Conservation (phyloP, 2,113 vertebrate species). For the Rhinogobius similis region DNA sequence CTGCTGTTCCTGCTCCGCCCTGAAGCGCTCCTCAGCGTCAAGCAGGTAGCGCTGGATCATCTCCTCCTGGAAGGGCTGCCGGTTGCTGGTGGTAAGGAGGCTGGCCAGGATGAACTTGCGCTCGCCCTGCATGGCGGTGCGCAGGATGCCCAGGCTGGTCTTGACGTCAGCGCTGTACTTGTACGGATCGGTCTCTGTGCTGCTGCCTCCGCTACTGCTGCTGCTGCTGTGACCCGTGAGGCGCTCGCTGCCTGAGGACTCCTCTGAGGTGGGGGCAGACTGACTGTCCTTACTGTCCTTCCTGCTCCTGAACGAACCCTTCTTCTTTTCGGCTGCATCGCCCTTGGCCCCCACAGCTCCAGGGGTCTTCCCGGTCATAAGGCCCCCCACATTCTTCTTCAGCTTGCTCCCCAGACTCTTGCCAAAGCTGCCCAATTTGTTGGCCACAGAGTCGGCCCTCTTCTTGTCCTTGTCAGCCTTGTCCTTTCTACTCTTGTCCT, state of each 20-base stretch:
- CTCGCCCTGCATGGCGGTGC: constrained; percentile 92
- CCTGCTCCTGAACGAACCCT: constrained; percentile 82
- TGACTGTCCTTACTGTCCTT: constrained; percentile 88
- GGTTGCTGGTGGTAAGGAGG: constrained; percentile 87
- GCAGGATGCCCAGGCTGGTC: constrained; percentile 88
- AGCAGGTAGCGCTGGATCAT: constrained; percentile 94
- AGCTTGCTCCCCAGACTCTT: constrained; percentile 95
- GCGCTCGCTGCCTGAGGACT: constrained; percentile 73
- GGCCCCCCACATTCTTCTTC: constrained; percentile 93
- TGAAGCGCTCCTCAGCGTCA: constrained; percentile 89
- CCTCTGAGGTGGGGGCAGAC: constrained; percentile 76
- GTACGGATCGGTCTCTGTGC: constrained; percentile 67
- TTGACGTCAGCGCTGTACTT: constrained; percentile 90
- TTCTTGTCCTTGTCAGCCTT: constrained; percentile 86
- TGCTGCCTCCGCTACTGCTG: constrained; percentile 58
- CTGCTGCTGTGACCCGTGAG: constrained; percentile 66
- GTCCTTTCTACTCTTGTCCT: constrained; percentile 85
- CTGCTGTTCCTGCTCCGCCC: constrained; percentile 84
- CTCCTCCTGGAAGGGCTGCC: constrained; percentile 96
- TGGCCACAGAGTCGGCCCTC: constrained; percentile 91
- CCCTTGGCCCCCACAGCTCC: constrained; percentile 71
- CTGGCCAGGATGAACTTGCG: constrained; percentile 89
- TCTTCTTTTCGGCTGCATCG: constrained; percentile 89
- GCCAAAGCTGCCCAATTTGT: constrained; percentile 95
- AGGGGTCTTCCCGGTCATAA: constrained; percentile 84